Evolutionary conservation across 2,113 vertebrate species (phyloP).

Genomic region (Halcyon senegalensis): DNA sequence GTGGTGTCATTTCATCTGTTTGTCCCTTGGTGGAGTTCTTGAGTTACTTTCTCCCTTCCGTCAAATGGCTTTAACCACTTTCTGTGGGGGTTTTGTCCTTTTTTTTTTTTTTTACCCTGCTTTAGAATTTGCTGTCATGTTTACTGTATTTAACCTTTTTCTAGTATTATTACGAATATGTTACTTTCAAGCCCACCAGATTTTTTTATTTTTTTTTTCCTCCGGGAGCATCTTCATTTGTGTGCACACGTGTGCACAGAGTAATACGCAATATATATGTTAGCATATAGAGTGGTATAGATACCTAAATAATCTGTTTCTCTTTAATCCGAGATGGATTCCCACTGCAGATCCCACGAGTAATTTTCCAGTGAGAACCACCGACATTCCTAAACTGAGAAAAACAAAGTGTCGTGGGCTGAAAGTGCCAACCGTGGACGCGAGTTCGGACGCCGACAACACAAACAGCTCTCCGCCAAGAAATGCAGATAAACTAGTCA

Average conservation of each 20-base stretch:
- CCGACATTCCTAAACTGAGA: conserved; percentile 12
- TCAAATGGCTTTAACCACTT: conserved; percentile 47
- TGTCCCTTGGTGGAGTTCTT: conserved; percentile 85
- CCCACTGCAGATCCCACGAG: background rate
- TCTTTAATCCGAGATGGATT: conserved; percentile 8
- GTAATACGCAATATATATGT: rapidly evolving
- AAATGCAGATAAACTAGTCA: background rate
- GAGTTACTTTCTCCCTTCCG: conserved; percentile 76
- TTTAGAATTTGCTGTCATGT: conserved; percentile 56
- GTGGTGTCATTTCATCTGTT: conserved; percentile 71
- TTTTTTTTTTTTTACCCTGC: conserved; percentile 22
- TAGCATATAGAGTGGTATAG: background rate
- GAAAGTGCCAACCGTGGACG: background rate
- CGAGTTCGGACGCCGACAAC: background rate
- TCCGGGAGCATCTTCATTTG: background rate
- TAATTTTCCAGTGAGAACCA: conserved; percentile 33
- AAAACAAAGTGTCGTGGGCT: background rate
- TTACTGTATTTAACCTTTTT: conserved; percentile 76
- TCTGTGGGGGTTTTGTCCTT: background rate
- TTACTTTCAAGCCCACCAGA: conserved; percentile 5
- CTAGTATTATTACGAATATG: conserved; percentile 48
- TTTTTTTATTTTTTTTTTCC: background rate
- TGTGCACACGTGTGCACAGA: rapidly evolving
- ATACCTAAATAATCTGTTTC: background rate
- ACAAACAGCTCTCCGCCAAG: background rate